phyloP scores from a whole-genome alignment of 2,113 vertebrate genomes.

The Paratilapia polleni region DNA sequence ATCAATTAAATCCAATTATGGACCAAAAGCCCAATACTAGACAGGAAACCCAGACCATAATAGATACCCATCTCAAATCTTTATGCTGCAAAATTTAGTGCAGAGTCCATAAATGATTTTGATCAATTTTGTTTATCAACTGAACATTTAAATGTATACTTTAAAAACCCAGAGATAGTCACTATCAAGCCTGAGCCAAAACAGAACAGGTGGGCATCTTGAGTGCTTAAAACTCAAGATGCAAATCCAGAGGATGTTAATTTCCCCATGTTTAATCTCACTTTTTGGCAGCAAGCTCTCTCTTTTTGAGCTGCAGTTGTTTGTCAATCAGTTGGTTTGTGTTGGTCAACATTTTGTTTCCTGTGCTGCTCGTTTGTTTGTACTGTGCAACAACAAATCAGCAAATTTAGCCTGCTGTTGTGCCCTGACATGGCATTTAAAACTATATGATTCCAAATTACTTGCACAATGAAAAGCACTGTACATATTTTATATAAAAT shows the following conservation, averaged over 20 bases:
- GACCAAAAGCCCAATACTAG: not conserved
- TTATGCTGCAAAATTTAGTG: not conserved
- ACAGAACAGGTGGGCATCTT: slow-evolving; percentile 8
- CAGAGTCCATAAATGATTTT: not conserved
- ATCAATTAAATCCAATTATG: not conserved
- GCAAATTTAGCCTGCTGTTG: not conserved
- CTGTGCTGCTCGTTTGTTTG: not conserved
- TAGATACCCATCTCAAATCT: not conserved
- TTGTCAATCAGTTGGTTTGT: not conserved
- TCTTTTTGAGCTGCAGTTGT: not conserved
- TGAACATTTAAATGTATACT: slow-evolving; percentile 19
- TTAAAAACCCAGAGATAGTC: slow-evolving; percentile 8
- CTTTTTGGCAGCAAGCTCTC: not conserved
- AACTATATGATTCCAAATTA: not conserved
- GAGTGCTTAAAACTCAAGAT: slow-evolving; percentile 9
- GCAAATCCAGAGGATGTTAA: not conserved
- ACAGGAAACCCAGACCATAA: not conserved
- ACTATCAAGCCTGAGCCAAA: not conserved
- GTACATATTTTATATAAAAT: not conserved
- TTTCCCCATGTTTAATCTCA: not conserved
- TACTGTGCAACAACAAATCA: not conserved
- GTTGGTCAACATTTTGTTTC: not conserved
- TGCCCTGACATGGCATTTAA: slow-evolving; percentile 2
- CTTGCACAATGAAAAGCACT: not conserved
- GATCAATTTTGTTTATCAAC: not conserved